These are phyloP conservation scores for Lasioglossum morio DNA, from an alignment of 2,888 invertebrate genomes.

Conservation along the genomic window DNA sequence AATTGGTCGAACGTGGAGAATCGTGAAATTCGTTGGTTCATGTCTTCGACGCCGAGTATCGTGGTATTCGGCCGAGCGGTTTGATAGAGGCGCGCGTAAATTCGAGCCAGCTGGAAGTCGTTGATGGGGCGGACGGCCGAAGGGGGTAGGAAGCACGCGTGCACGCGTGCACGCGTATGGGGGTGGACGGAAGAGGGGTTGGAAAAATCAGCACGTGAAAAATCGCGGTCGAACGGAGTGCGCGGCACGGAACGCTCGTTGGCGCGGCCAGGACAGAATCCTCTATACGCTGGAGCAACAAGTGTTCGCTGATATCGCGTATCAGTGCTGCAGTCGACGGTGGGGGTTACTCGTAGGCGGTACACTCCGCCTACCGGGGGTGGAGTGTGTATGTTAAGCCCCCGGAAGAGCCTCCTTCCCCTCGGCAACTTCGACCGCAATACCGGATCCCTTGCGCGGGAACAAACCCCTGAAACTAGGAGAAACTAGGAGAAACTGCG, in stretches of 20 bases:
- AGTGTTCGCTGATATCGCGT: constrained; percentile 82
- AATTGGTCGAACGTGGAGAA: constrained; percentile 27
- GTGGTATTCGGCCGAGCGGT: neutral
- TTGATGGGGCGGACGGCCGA: neutral
- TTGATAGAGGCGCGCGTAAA: neutral
- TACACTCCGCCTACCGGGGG: constrained; percentile 82
- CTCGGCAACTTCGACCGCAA: constrained; percentile 52
- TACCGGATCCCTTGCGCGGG: constrained; percentile 54
- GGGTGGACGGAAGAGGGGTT: constrained; percentile 23
- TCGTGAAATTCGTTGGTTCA: constrained; percentile 36
- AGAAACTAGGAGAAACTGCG: constrained; percentile 29
- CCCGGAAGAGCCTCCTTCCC: constrained; percentile 66
- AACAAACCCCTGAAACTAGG: constrained; percentile 61
- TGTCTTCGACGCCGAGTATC: constrained; percentile 27
- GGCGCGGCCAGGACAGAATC: constrained; percentile 53
- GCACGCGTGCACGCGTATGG: neutral
- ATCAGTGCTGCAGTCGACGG: constrained; percentile 75
- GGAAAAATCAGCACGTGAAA: constrained; percentile 77
- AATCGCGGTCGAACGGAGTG: constrained; percentile 54
- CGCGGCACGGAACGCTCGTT: constrained; percentile 35
- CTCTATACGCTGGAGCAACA: constrained; percentile 77
- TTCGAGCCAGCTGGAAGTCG: neutral
- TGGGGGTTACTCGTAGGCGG: constrained; percentile 79
- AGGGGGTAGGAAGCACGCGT: neutral
- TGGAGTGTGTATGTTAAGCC: constrained; percentile 78